These are phyloP conservation scores for Cataglyphis hispanica DNA, from an alignment of 1,140 invertebrate genomes.

Conservation along the genomic window DNA sequence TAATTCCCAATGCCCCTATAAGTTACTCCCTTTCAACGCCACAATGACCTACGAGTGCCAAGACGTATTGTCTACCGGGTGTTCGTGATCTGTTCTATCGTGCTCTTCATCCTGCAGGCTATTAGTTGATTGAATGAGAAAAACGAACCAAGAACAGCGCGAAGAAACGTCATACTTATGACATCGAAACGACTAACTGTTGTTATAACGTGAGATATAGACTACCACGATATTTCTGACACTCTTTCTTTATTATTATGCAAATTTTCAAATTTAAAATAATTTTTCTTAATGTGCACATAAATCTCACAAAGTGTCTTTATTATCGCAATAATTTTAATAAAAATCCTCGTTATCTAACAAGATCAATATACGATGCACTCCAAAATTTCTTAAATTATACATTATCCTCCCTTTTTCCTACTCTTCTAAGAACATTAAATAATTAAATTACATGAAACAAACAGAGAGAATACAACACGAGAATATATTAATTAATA, in stretches of 20 bases:
- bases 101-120: constrained; percentile 9
- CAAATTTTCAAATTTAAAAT: not conserved
- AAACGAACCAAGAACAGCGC: constrained; percentile 11
- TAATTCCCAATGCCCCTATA: constrained; percentile 87
- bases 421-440: not conserved
- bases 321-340: not conserved
- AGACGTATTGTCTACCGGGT: constrained; percentile 79
- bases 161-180: constrained; percentile 20
- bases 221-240: not conserved
- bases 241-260: not conserved
- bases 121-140: constrained; percentile 63
- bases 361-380: not conserved
- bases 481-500: not conserved
- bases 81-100: constrained; percentile 67
- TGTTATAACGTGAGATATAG: not conserved
- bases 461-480: not conserved
- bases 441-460: constrained; percentile 17
- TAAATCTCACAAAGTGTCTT: not conserved
- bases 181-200: constrained; percentile 8
- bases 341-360: not conserved
- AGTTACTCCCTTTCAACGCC: constrained; percentile 86
- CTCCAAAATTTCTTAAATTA: not conserved
- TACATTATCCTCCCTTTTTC: not conserved
- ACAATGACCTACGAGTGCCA: constrained; percentile 84
- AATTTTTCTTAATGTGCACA: not conserved